Conservation (phyloP, 2,797 vertebrate species). For the Apogon hyalosoma region DNA sequence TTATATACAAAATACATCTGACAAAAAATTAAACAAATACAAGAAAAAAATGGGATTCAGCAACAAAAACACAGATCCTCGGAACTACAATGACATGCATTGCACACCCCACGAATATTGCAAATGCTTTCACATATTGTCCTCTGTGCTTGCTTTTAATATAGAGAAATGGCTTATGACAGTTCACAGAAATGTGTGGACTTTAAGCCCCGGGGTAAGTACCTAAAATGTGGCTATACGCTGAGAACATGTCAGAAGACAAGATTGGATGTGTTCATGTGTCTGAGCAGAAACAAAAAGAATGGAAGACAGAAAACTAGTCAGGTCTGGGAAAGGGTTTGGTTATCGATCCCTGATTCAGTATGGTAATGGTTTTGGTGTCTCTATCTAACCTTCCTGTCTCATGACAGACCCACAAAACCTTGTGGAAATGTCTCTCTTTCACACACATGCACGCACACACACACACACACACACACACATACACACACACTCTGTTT, state of each 20-base stretch:
- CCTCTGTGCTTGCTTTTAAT: background rate
- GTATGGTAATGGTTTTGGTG: constrained; percentile 47
- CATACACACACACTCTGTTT: constrained; percentile 4
- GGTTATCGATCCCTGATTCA: constrained; percentile 39
- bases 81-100: background rate
- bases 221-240: constrained; percentile 17
- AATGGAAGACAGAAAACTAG: constrained; percentile 32
- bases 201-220: constrained; percentile 2
- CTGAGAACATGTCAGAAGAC: constrained; percentile 16
- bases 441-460: background rate
- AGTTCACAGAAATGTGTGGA: background rate
- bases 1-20: too few relatives aligned
- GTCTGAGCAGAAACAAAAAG: background rate
- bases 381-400: constrained; percentile 49
- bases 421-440: background rate
- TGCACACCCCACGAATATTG: background rate
- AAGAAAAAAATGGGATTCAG: too few relatives aligned
- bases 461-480: constrained; percentile 14
- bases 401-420: constrained; percentile 9
- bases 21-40: too few relatives aligned
- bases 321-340: constrained; percentile 23
- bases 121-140: background rate
- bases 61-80: too few relatives aligned
- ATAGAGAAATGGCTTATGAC: background rate
- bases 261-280: constrained; percentile 2